Evolutionary conservation across 1,140 invertebrate genomes (phyloP), one percentile per base, ranked within the genome.

Genomic region (Lucilia cuprina): DNA sequence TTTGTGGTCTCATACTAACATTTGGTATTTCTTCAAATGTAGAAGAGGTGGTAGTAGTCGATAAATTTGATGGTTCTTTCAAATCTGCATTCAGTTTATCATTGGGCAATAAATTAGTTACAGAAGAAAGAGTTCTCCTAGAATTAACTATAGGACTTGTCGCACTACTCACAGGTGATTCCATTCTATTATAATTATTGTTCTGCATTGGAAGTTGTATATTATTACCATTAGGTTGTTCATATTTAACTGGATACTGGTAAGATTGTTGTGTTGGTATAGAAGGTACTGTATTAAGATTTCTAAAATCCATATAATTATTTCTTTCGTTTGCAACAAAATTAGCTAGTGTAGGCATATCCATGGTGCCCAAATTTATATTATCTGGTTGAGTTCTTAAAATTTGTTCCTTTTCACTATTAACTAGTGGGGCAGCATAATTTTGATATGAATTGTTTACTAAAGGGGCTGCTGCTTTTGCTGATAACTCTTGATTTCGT

Each of bases 1-100:
- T 55, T 70, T 70, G 65, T 25, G 65, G 21, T 19, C 10, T 70
- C 65, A 70, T 70, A 21, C n/a, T 70, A 9, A 70, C 19, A 70
- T 70, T 70, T 70, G 65, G 65, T 25, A 70, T 70, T 70, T 25
- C 19, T 7, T 70, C 65, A 70, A 70, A 70, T 70, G 65, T 70
- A 10, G 34, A 78, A 30, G 75, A 49, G 12, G 30, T 17, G 4
- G 17, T 17, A 5, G 34, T 84, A 14, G 65, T 19, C 19, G 82
- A 17, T 74, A 30, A 13, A 9, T 14, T 47, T 14, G 55, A 2
- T 19, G 65, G 10, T 7, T 70, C 19, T 21, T 70, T 10, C 21
- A 70, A 25, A 5, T 70, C 65, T 70, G 65, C 65, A 21, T 7
- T 4, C 21, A 25, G n/a, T 70, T 70, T 70, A 21, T 70, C 65